Evolutionary conservation across 1,140 invertebrate genomes (phyloP), one percentile per base, ranked within the genome.

Genomic region (Apis dorsata): DNA sequence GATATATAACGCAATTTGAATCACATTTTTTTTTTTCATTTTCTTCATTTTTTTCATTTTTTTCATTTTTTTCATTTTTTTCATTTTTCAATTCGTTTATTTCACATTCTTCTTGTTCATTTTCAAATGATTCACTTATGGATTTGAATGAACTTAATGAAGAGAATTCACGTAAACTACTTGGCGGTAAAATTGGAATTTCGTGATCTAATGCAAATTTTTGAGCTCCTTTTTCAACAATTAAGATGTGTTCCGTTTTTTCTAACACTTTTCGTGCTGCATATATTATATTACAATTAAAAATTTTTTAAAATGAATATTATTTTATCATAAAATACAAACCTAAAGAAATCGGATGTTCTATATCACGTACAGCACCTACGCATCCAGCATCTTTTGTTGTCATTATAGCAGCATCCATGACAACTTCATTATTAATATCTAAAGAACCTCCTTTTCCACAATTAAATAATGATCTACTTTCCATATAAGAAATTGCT

Each of bases 301-400:
- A 57, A 57, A 53, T 72, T 57, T 34, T 81, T n/a, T 44, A 21
- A 74, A 76, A 51, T 49, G 63, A 49, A 53, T 51, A 12, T 51
- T 60, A 17, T 69, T 21, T 19, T 17, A 15, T 24, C 51, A 70
- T 51, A 84, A 28, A 66, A 44, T 3, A 17, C 51, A 71, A 15
- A 90, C 90, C 79, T 83, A 88, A 59, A 9, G 70, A 69, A 24
- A 91, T 90, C 4, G 90, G 88, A 69, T 90, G 86, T 65, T 84
- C 74, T 72, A 88, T 81, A 17, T 84, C 74, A 44, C 83, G 83
- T 63, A 90, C 82, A 53, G 78, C 80, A 28, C 85, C 86, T 21
- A 84, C 68, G 13, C 73, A 88, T 24, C 84, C 84, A 34, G 73
- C 74, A 49, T 79, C 62, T 44, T 83, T 17, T 68, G 69, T 82